A percentile compares a stretch with the other conserved stretches of the same genome.
These are phyloP conservation scores for Volucella bombylans DNA, from an alignment of 2,888 invertebrate genomes.

Conservation along the genomic window DNA sequence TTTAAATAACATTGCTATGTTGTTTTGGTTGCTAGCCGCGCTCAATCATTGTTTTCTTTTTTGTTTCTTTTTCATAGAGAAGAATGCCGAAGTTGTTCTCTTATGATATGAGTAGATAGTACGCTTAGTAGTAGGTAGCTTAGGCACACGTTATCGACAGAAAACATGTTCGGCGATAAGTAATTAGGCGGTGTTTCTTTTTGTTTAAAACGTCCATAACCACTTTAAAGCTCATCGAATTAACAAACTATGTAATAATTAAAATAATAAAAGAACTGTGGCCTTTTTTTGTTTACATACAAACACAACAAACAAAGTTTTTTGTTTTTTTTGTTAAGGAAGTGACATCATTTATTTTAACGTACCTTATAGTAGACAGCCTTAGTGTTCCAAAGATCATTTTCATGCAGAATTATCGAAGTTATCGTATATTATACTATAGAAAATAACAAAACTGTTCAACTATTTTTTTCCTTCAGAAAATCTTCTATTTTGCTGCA, in stretches of 20 bases:
- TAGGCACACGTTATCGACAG: background rate
- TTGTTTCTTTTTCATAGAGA: slow-evolving; percentile 14
- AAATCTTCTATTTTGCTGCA: slow-evolving; percentile 3
- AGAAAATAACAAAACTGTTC: background rate
- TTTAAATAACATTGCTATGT: slow-evolving; percentile 43
- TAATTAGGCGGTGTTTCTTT: background rate
- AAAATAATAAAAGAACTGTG: too few relatives aligned
- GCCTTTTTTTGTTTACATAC: too few relatives aligned
- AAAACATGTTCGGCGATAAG: slow-evolving; percentile 19
- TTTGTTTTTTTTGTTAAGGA: background rate
- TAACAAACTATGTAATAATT: too few relatives aligned
- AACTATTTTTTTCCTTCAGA: background rate
- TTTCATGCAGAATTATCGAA: background rate
- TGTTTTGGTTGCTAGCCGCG: slow-evolving; percentile 42
- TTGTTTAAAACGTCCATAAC: background rate
- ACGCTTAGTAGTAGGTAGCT: slow-evolving; percentile 9
- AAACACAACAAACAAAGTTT: too few relatives aligned
- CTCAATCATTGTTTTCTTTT: slow-evolving; percentile 27
- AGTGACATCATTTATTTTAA: background rate
- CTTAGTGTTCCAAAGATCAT: slow-evolving; percentile 61
- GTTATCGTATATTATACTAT: slow-evolving; percentile 3
- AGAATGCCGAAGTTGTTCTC: slow-evolving; percentile 23
- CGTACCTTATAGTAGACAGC: slow-evolving; percentile 56
- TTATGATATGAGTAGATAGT: background rate
- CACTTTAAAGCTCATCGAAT: background rate